Base-by-base conservation (phyloP, 1,140 invertebrate genomes). In the Phymastichus coffea region DNA sequence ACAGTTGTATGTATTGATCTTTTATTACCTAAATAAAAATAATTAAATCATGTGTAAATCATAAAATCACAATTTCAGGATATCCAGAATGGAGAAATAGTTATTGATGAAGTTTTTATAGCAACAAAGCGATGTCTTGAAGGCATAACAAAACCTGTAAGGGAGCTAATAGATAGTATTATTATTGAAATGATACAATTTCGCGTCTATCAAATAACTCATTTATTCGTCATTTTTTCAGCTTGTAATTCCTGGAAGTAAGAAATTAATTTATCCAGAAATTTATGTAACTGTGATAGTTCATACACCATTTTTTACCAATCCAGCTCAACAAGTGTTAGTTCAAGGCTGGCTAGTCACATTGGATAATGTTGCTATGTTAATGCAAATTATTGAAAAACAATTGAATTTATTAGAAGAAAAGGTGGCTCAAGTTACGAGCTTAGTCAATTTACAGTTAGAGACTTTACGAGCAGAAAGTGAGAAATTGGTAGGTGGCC, bases 231-330 rank as follows among this genome's bases (percentile, higher is more conserved):
- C 59, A 60, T 67, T 70, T 65, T 77, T 80, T 44, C 72, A 91
- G 87, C 90, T 91, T 76, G 76, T 76, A 49, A 80, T 90, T 63
- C 88, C 89, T 70, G 89, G 90, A 19, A 88, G 85, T 70, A 73
- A 77, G 40, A 66, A 84, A 38, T 55, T 84, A 43, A 88, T 90
- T 76, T 77, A 83, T 62, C 90, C 91, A 47, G 83, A 88, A 66
- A 83, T 94, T 57, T 91, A 87, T 77, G 80, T 91, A 15, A 91
- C 90, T 66, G 85, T 93, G 63, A 88, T 93, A 75, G 88, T 87
- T 12, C 89, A 92, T 74, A 90, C 88, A 20, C 89, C 91, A 53
- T 90, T 91, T 77, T 85, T 90, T 64, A 85, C 83, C 43, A 87
- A 81, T 64, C 84, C 85, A 28, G 84, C 84, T 28, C 87, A 91